phyloP scores from a whole-genome alignment of 2,888 invertebrate species.

The Metopia argyrocephala region DNA sequence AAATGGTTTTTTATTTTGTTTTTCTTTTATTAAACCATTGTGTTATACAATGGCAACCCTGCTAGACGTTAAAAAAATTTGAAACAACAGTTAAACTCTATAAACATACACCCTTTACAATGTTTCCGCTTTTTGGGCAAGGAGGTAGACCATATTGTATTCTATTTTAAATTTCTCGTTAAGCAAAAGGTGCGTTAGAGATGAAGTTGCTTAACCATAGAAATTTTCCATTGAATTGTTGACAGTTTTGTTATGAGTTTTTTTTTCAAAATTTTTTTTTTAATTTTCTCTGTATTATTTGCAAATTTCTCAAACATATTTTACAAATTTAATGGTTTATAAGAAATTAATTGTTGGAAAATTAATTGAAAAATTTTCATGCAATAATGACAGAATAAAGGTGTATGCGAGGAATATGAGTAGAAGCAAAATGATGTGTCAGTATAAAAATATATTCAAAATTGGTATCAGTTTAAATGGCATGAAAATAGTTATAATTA shows the following conservation, averaged over 20 bases:
- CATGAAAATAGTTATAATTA: too few relatives aligned
- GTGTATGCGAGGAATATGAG: too few relatives aligned
- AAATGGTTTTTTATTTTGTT: too few relatives aligned
- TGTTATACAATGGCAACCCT: slow-evolving; percentile 32
- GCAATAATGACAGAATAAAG: slow-evolving; percentile 5
- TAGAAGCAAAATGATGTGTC: not conserved
- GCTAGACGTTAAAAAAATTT: slow-evolving; percentile 41
- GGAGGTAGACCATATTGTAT: too few relatives aligned
- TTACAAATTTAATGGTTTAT: slow-evolving; percentile 60
- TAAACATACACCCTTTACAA: slow-evolving; percentile 9
- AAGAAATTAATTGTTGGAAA: slow-evolving; percentile 59
- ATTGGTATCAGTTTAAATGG: too few relatives aligned
- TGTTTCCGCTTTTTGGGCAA: too few relatives aligned
- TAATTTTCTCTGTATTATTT: not conserved
- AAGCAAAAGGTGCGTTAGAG: too few relatives aligned
- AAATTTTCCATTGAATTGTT: slow-evolving; percentile 26
- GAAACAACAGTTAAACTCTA: slow-evolving; percentile 29
- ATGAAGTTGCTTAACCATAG: too few relatives aligned
- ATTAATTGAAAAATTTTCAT: slow-evolving; percentile 57
- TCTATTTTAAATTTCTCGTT: too few relatives aligned
- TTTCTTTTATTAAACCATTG: slow-evolving; percentile 19
- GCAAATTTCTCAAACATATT: slow-evolving; percentile 8
- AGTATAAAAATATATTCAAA: not conserved
- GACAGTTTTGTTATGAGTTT: slow-evolving; percentile 25
- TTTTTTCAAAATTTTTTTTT: not conserved